Base-by-base conservation (phyloP, 2,797 vertebrate species). In the Sebastes itinus region DNA sequence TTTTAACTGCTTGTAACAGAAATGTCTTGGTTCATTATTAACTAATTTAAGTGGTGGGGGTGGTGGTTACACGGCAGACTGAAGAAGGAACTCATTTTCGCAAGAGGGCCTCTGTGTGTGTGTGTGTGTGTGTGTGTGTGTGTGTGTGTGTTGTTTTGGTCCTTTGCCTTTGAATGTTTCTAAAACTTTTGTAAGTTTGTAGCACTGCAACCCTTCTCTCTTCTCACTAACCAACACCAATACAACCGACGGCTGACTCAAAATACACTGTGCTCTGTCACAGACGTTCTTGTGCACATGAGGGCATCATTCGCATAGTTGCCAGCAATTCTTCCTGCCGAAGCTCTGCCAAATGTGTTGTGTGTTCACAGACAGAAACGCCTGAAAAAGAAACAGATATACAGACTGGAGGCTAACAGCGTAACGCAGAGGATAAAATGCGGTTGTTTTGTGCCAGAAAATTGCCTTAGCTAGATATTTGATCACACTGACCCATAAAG, bases 21-120 rank as follows among this genome's bases (percentile, higher is more conserved):
- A 83, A 73, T 32, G 66, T 79, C 54, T 70, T 16, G 16, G 79
- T 88, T 87, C 56, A 83, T 89, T 70, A 89, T 88, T 84, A 87
- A 91, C 85, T 71, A 35, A 28, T 67, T 63, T 11, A 35, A 28
- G 66, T 23, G 58, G 13, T 13, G 6, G 33, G 56, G 28, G 38
- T 55, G 54, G 65, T 32, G n/a, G 52, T 77, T 56, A 42, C 30
- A 46, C 11, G 4, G 58, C 27, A 65, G 56, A 11, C 60, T 62
- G 30, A 55, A 75, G 72, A 72, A 59, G 23, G 25, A 78, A 13
- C 35, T 42, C 1, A 27, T 46, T 71, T 79, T 22, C 1, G 5
- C 49, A 35, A 78, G 61, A 52, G 6, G 30, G 18, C 54, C 20
- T 23, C 3, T 52, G 28, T 80, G 69, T 65, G 35, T 67, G 54